phyloP scores from a whole-genome alignment of 2,797 vertebrate genomes.

The Hypotaenidia philippensis region DNA sequence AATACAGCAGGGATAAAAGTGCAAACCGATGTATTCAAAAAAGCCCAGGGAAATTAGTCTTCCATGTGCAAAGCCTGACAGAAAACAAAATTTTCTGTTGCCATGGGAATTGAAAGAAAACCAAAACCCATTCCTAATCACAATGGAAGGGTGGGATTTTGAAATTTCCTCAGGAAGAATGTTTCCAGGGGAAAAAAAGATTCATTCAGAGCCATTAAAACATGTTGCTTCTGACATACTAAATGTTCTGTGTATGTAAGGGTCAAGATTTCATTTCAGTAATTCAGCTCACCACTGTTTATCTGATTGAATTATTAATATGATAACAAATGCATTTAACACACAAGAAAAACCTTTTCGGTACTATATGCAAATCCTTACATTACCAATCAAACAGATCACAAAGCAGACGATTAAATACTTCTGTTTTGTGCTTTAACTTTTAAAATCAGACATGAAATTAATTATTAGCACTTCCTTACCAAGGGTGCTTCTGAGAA shows the following conservation, averaged over 20 bases:
- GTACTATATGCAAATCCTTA: not conserved
- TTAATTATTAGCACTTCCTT: not conserved
- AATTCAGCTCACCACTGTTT: not conserved
- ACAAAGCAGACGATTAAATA: not conserved
- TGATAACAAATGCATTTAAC: not conserved
- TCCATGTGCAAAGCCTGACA: not conserved
- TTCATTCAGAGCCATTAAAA: not conserved
- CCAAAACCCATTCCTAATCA: conserved; percentile 3
- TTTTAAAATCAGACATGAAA: conserved; percentile 6
- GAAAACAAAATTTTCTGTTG: conserved; percentile 12
- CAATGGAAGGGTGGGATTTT: conserved; percentile 39
- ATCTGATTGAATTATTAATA: not conserved
- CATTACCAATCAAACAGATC: not conserved
- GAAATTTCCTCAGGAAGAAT: conserved; percentile 26
- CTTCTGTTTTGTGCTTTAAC: not conserved
- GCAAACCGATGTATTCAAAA: not conserved
- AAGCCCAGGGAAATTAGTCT: not conserved
- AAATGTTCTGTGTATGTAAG: not conserved
- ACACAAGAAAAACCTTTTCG: not conserved
- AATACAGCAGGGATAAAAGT: not conserved
- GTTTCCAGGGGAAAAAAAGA: not conserved
- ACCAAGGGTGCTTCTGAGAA: not conserved
- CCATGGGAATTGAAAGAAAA: conserved; percentile 25
- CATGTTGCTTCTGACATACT: not conserved
- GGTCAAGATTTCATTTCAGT: not conserved